Evolutionary conservation across 2,888 invertebrate species (phyloP), one percentile per base, ranked within the genome.

Genomic region (Rhodophaea formosa): DNA sequence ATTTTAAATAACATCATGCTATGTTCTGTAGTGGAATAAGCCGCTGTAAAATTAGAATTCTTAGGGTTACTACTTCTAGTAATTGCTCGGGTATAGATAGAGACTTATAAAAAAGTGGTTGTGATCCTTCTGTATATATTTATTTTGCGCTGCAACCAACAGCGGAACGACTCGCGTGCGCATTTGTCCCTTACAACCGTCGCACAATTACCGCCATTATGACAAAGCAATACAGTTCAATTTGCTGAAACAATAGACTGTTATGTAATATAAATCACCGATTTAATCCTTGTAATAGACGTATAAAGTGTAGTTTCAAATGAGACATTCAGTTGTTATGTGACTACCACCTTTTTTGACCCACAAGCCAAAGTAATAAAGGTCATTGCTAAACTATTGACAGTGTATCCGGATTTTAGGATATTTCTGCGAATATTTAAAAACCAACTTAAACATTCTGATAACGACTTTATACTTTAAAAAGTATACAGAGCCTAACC

Each of bases 111-210:
- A 8, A 12, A 35, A 35, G 35, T 2, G 35, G 3, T 3, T 5
- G 39, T 39, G 2, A 39, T 39, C n/a, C 12, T 39, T 39, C 39
- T n/a, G 39, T n/a, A 12, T n/a, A 5, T 12, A 12, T 39, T 12
- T n/a, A 12, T 39, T 35, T 39, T 39, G 6, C n/a, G 60, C 59
- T 59, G 69, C 68, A 71, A 65, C 64, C 67, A 63, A 67, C 65
- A 74, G 69, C 77, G 80, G 75, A 81, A 84, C 84, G 77, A 60
- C 61, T 82, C 75, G 84, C 83, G 84, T 82, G 83, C 73, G 62
- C 64, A 52, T 54, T 58, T 65, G 65, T 69, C 67, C 66, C 63
- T 60, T 59, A 53, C 54, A 43, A 42, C 52, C 42, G 53, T 49
- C 46, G 62, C 47, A 53, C 56, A 65, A 65, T 65, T 62, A 60